Evolutionary conservation across 2,797 vertebrate species (phyloP).

Genomic region (Sebastolobus alascanus): DNA sequence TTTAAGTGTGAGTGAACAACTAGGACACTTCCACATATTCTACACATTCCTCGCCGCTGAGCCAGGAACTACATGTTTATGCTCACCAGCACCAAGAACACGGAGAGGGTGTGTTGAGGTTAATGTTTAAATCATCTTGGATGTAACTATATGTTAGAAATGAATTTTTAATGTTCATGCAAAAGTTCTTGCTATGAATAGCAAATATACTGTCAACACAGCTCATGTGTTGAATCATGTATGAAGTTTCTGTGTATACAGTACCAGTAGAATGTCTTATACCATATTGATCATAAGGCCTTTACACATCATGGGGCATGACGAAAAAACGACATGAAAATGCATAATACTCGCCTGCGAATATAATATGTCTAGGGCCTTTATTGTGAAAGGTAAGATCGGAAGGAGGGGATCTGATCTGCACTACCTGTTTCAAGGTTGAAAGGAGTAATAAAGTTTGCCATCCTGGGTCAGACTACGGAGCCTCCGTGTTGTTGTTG

Average conservation of each 20-base stretch:
- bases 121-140: conserved; percentile 13
- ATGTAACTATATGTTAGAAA: conserved; percentile 13
- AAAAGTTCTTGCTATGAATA: conserved; percentile 41
- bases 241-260: conserved; percentile 33
- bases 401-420: rapidly evolving
- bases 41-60: not conserved
- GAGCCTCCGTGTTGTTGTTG: too few relatives aligned
- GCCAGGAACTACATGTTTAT: conserved; percentile 6
- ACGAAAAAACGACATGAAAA: too few relatives aligned
- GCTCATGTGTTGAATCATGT: conserved; percentile 49
- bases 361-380: too few relatives aligned
- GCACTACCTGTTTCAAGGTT: too few relatives aligned
- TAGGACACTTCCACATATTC: conserved; percentile 16
- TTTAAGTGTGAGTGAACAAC: conserved; percentile 44
- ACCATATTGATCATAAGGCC: not conserved
- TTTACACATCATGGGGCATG: too few relatives aligned
- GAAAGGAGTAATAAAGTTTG: too few relatives aligned
- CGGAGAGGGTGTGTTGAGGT: not conserved
- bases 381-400: too few relatives aligned
- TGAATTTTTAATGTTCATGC: conserved; percentile 50
- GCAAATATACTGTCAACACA: conserved; percentile 19
- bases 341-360: too few relatives aligned
- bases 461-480: too few relatives aligned
- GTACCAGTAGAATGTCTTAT: not conserved
- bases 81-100: not conserved